Conservation (phyloP, 2,797 vertebrate genomes). For the Onychomys torridus region DNA sequence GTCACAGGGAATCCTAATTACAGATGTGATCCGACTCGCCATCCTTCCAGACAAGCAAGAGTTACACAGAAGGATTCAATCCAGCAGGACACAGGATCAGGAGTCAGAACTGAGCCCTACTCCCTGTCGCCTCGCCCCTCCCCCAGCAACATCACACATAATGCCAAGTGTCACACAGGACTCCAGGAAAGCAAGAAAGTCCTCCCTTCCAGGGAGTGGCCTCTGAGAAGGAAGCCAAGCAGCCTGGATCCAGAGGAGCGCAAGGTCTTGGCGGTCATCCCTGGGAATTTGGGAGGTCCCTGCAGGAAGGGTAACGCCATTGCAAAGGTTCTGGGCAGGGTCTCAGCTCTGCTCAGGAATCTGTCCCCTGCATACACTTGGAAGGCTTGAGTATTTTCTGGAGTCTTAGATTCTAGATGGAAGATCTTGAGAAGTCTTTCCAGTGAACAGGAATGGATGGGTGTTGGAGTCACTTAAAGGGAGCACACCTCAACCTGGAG, state of each 20-base stretch:
- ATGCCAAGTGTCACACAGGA: not conserved
- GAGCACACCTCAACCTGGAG: fast-evolving
- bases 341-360: not conserved
- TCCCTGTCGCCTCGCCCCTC: not conserved
- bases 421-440: not conserved
- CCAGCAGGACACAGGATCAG: not conserved
- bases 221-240: not conserved
- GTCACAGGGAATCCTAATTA: not conserved
- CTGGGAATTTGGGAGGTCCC: not conserved
- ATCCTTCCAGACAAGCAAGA: not conserved
- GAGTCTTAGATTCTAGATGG: not conserved
- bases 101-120: not conserved
- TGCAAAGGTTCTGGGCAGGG: not conserved
- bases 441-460: not conserved
- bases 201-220: not conserved
- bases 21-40: not conserved
- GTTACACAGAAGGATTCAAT: not conserved
- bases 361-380: not conserved
- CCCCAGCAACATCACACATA: not conserved
- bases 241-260: fast-evolving
- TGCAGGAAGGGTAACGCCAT: fast-evolving
- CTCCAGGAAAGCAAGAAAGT: not conserved
- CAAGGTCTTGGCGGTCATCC: not conserved
- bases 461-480: not conserved
- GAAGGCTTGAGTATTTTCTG: not conserved